Base-by-base conservation (phyloP, 2,113 vertebrate species). In the Sakesphorus luctuosus region DNA sequence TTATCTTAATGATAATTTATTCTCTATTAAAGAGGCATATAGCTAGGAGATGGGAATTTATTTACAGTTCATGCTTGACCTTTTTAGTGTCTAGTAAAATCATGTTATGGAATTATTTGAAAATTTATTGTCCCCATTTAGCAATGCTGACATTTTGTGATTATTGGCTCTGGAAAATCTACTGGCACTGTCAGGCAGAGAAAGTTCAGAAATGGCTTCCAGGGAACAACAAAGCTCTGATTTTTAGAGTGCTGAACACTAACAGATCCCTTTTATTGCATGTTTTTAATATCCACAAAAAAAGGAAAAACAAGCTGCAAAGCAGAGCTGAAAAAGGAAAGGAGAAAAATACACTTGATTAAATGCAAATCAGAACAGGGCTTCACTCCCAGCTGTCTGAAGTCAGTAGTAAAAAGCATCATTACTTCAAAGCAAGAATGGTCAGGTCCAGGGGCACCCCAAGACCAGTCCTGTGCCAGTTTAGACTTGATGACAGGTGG, bases 71-170 rank as follows among this genome's bases (percentile, higher is more conserved):
- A 62, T 87, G 83, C 33, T 75, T 96, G 95, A 97, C 94, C 93
- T 97, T 97, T 97, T 84, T 93, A 76, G 44, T 3, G 24, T 69
- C 85, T 91, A 75, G 38, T 71, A 94, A 96, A 96, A 87, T 87
- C 93, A 94, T 35, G 52, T 86, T 93, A 76, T 46, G 25, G 55
- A 93, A 87, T 55, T 49, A 52, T 84, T 90, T 62, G 86, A 76
- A 96, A 95, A 97, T 97, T 84, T 93, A 94, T 71, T 90, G 90
- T 77, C 53, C 55, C 56, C 67, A 69, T 95, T 97, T 93, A 96
- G 84, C 79, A 88, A 49, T 10, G 14, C 47, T 93, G 95, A 92
- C 92, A 95, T 97, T 97, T 97, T 90, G 84, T 94, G 74, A 95
- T 82, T 96, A 87, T 85, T 93, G 58, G 80, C 86, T 92, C 62